Evolutionary conservation across 2,113 vertebrate species (phyloP), one percentile per base, ranked within the genome.

Genomic region (Xiphophorus hellerii): DNA sequence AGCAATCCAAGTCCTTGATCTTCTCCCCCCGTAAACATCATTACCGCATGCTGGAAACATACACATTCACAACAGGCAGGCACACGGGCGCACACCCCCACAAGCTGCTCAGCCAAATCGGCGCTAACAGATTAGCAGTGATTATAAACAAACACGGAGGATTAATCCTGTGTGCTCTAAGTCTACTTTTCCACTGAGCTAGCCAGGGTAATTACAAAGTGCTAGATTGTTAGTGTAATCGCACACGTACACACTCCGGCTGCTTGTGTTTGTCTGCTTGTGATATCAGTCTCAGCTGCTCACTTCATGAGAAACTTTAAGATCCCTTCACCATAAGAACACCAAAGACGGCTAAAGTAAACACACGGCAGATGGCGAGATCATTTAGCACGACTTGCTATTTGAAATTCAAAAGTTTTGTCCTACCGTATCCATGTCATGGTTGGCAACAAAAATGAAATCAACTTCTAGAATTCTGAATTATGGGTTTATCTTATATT

Each of bases 11-110:
- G 90, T 85, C 92, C 90, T 91, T 90, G 90, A 94, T 87, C 85
- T 95, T 92, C 84, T 94, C 91, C 93, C 87, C 84, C 88, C 90
- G 81, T 94, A 94, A 96, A 95, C 89, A 94, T 89, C 87, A 91
- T 94, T 90, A 92, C 88, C 87, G 92, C 86, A 87, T 76, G 62
- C 63, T 77, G 71, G 76, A 84, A 89, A 83, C 78, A 69, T 64
- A 92, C 90, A 92, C 86, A 93, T 72, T 65, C 73, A 65, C 82
- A 83, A 79, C 74, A n/a, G 30, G 39, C 72, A 25, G 30, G 3
- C 70, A 58, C 69, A 39, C 80, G 89, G 79, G 77, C 67, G 73
- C 88, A 71, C 68, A 78, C 79, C 65, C 84, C 64, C 89, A 79
- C 88, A 80, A 89, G 83, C 85, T 78, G 85, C 87, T 92, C 86